Evolutionary conservation across 2,113 vertebrate species (phyloP), one percentile per base, ranked within the genome.

Genomic region (Gnathonemus longibarbis): DNA sequence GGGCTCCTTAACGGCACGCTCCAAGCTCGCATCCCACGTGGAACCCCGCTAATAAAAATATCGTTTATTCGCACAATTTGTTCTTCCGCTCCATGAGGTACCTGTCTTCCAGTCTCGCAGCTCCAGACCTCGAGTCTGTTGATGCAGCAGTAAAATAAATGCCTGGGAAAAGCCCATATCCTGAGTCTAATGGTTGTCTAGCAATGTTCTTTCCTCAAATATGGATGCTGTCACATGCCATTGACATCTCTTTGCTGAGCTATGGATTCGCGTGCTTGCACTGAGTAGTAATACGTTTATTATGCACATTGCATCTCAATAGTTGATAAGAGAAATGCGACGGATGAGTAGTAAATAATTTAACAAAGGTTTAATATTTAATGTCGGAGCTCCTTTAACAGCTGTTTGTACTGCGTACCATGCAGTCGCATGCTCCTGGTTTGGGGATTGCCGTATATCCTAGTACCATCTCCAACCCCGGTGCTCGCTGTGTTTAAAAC

Each of bases 231-330:
- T 86, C n/a, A 49, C 24, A n/a, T 86, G 83, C 83, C 13, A 19
- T 31, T n/a, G 21, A 27, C 11, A 13, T 27, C 45, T 27, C 24
- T 48, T 27, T 31, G 24, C 50, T 19, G n/a, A 35, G 17, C 24
- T 35, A 19, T 87, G 49, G 49, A 87, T 31, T 53, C 3, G 15
- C 27, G 35, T 52, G 49, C 50, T 87, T 56, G n/a, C 31, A 3
- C 24, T 85, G 91, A 91, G 92, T 93, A 94, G 94, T 93, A 93
- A 95, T 94, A 92, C 91, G 91, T 92, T 93, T 93, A 94, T 95
- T 94, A 95, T 94, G 92, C 92, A 95, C 93, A 95, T 91, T 7
- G 90, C 92, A 42, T 80, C 74, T 7, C 17, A 93, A 88, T 85
- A 93, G 91, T 92, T 93, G 91, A 80, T 91, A 91, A 90, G 91